Percentiles rank a stretch among this genome's conserved stretches.
phyloP scores from a whole-genome alignment of 2,888 invertebrate species.

The Ophioninae sp. region DNA sequence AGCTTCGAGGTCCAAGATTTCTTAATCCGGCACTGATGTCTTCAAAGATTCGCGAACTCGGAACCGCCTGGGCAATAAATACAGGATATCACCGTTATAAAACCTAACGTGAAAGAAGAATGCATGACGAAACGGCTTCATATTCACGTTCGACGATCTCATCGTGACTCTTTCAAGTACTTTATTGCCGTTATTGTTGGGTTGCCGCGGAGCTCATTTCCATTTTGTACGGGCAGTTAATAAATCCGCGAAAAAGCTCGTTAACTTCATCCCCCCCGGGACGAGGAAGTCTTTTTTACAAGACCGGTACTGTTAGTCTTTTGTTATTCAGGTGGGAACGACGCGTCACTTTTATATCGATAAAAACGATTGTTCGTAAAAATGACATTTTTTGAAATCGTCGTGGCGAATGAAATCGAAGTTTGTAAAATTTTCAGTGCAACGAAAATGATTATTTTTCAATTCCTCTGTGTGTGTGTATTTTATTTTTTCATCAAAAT shows the following conservation, averaged over 20 bases:
- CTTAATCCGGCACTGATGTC: constrained; percentile 1
- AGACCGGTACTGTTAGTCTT: background rate
- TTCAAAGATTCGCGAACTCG: constrained; percentile 41
- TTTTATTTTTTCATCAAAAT: too few relatives aligned
- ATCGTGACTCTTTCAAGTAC: constrained; percentile 4
- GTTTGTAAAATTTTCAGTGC: too few relatives aligned
- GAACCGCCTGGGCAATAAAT: constrained; percentile 35
- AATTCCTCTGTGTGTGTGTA: too few relatives aligned
- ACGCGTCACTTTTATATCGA: too few relatives aligned
- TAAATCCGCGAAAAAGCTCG: constrained; percentile 33
- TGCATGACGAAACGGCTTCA: constrained; percentile 44
- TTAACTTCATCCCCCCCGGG: constrained; percentile 5
- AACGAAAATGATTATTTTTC: too few relatives aligned
- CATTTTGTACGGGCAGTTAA: constrained; percentile 16
- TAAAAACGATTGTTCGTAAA: too few relatives aligned
- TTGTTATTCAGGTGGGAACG: background rate
- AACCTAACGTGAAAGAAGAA: constrained; percentile 41
- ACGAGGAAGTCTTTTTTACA: constrained; percentile 7
- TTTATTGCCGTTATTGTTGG: constrained; percentile 2
- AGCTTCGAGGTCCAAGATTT: too few relatives aligned
- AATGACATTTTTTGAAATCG: too few relatives aligned
- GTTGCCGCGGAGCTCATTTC: constrained; percentile 5
- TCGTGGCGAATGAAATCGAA: too few relatives aligned
- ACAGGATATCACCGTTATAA: constrained; percentile 52
- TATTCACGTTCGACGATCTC: background rate